Percentiles rank a stretch among this genome's conserved stretches.
phyloP scores from a whole-genome alignment of 2,797 vertebrate species.

The Chiroxiphia lanceolata region DNA sequence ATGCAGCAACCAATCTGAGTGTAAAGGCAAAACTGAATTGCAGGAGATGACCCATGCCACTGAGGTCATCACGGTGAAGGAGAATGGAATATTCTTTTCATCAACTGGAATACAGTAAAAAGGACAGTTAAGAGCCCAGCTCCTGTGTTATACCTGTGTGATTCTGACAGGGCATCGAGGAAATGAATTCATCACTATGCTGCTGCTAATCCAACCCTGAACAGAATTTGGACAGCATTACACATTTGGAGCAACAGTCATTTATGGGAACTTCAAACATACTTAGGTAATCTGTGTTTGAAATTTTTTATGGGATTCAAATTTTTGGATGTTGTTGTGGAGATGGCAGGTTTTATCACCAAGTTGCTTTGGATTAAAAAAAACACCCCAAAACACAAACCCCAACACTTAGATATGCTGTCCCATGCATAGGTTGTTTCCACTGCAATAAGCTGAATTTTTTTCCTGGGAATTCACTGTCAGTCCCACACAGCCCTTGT shows the following conservation, averaged over 20 bases:
- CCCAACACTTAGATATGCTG: not conserved
- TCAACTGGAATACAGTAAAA: not conserved
- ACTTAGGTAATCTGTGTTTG: not conserved
- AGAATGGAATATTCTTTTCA: not conserved
- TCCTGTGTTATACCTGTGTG: not conserved
- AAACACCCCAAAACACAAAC: not conserved
- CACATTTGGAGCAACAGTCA: not conserved
- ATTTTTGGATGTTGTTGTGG: not conserved
- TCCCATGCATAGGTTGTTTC: not conserved
- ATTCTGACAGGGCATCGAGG: not conserved
- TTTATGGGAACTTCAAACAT: not conserved
- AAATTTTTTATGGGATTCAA: not conserved
- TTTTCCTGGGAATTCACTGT: not conserved
- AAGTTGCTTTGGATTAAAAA: not conserved
- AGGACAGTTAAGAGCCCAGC: not conserved
- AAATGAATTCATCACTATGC: rapidly evolving
- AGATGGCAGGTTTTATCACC: not conserved
- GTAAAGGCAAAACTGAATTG: not conserved
- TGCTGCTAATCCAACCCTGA: not conserved
- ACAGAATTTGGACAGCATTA: not conserved
- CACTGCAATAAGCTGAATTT: not conserved
- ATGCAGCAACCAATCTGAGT: not conserved
- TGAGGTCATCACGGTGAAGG: not conserved
- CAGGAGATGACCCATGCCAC: not conserved
- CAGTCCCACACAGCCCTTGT: not conserved